A percentile compares a stretch with the other conserved stretches of the same genome.
Evolutionary conservation across 2,888 invertebrate genomes (phyloP).

Genomic region (Spilarctia lutea): DNA sequence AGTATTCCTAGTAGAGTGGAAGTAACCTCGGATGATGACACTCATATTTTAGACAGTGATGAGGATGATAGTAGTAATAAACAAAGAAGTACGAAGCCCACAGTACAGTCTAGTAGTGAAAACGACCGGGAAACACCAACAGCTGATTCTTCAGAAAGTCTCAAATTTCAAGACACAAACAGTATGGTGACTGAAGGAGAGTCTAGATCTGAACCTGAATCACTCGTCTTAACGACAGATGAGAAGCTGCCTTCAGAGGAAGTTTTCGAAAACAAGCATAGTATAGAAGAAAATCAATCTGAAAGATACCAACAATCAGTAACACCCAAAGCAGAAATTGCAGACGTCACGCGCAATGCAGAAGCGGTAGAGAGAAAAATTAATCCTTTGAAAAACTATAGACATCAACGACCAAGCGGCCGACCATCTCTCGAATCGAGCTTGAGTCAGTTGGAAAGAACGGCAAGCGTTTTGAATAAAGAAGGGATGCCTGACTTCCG

Average conservation of each 20-base stretch:
- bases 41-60: conserved; percentile 79
- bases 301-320: conserved; percentile 50
- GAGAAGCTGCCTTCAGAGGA: conserved; percentile 80
- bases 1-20: conserved; percentile 61
- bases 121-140: conserved; percentile 29
- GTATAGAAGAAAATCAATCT: conserved; percentile 53
- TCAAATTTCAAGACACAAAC: conserved; percentile 42
- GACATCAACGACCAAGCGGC: conserved; percentile 76
- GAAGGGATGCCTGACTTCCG: conserved; percentile 82
- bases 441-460: conserved; percentile 77
- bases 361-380: conserved; percentile 75
- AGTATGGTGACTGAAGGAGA: conserved; percentile 48
- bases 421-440: conserved; percentile 78
- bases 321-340: conserved; percentile 40
- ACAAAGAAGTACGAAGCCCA: conserved; percentile 44
- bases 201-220: conserved; percentile 50
- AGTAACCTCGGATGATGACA: conserved; percentile 72
- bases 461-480: conserved; percentile 77
- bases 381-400: conserved; percentile 81
- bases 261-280: conserved; percentile 66
- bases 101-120: conserved; percentile 28
- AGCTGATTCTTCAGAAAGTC: conserved; percentile 35
- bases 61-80: conserved; percentile 65
- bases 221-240: conserved; percentile 77
- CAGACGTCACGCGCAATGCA: conserved; percentile 47